These are phyloP conservation scores for Sphyrna mokarran DNA, from an alignment of 2,113 vertebrate species.

Conservation along the genomic window DNA sequence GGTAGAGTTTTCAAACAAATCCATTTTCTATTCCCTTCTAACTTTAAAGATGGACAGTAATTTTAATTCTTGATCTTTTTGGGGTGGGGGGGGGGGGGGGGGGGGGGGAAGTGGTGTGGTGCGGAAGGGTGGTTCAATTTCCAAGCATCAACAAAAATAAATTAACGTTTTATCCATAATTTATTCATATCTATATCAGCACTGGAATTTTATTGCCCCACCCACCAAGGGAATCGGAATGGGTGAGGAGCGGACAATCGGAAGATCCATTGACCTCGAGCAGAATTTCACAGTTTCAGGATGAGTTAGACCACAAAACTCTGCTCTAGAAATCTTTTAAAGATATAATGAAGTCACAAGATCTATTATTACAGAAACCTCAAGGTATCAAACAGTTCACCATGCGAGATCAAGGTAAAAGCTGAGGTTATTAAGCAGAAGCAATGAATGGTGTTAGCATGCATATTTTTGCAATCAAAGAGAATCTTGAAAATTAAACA, in stretches of 20 bases:
- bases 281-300: too few species aligned
- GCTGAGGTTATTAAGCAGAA: not conserved
- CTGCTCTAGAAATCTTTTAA: not conserved
- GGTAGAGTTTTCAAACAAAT: not conserved
- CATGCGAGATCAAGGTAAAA: not conserved
- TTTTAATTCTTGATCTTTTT: not conserved
- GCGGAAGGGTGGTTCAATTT: not conserved
- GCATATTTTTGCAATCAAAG: not conserved
- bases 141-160: not conserved
- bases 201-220: too few species aligned
- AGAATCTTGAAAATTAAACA: not conserved
- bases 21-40: not conserved
- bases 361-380: not conserved
- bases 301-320: too few species aligned
- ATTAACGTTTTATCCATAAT: not conserved
- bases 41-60: not conserved
- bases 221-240: too few species aligned
- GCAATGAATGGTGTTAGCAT: not conserved
- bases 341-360: not conserved
- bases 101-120: too few species aligned
- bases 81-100: too few species aligned
- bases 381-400: not conserved
- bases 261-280: too few species aligned
- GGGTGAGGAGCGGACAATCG: too few species aligned
- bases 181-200: not conserved